Conservation (phyloP, 2,113 vertebrate genomes). For the Myanophis thanlyinensis region DNA sequence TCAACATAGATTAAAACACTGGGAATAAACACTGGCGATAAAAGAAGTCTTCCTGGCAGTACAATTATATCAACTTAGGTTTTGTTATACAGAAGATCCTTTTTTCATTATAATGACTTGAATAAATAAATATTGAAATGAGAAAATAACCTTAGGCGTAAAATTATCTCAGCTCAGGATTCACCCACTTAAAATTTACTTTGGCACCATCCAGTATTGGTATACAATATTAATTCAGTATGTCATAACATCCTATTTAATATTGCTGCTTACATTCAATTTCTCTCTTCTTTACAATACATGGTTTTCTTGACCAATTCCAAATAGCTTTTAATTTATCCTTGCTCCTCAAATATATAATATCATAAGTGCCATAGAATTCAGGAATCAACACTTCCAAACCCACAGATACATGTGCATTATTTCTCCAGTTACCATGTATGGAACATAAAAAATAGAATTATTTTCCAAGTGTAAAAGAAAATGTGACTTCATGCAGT, state of each 20-base stretch:
- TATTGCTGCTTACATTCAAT: not conserved
- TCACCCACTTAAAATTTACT: not conserved
- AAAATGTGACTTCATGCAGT: not conserved
- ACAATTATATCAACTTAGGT: not conserved
- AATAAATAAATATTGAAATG: not conserved
- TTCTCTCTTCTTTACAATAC: conserved; percentile 9
- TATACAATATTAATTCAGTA: conserved; percentile 7
- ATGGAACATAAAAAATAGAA: not conserved
- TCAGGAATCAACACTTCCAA: conserved; percentile 25
- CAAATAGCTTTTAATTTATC: conserved; percentile 31
- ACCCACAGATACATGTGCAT: not conserved
- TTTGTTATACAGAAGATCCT: not conserved
- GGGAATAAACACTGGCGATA: not conserved
- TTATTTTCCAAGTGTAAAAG: not conserved
- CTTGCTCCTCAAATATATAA: conserved; percentile 11
- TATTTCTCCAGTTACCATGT: not conserved
- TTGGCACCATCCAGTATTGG: not conserved
- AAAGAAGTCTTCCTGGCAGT: not conserved
- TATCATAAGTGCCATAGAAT: conserved; percentile 3
- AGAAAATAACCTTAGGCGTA: not conserved
- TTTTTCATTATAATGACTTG: not conserved
- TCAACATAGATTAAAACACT: not conserved
- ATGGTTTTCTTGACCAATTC: conserved; percentile 25
- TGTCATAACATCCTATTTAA: not conserved
- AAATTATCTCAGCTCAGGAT: not conserved